These are phyloP conservation scores for Julus scanicus DNA, from an alignment of 2,888 invertebrate genomes.

Conservation along the genomic window DNA sequence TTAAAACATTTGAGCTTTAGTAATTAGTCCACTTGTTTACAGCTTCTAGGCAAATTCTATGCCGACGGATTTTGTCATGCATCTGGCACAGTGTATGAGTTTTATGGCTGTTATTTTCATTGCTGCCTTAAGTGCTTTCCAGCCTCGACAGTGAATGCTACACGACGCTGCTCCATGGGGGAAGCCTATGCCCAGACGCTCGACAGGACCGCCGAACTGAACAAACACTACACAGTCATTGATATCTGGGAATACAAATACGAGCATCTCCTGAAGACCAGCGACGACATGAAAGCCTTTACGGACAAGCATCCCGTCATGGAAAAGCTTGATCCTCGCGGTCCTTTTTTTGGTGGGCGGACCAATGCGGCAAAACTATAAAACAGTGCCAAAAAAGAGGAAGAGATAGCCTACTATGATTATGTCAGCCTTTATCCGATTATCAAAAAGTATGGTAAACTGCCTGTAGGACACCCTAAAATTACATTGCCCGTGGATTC, in stretches of 20 bases:
- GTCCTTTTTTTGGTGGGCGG: background rate
- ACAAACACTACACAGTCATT: too few relatives aligned
- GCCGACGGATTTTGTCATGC: background rate
- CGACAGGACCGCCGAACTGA: too few relatives aligned
- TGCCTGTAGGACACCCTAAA: background rate
- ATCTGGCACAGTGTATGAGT: constrained; percentile 58
- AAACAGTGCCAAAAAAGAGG: background rate
- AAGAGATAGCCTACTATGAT: background rate
- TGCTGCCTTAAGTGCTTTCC: constrained; percentile 59
- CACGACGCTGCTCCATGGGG: constrained; percentile 54
- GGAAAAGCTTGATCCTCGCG: background rate
- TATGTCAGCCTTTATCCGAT: background rate
- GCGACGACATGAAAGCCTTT: constrained; percentile 53
- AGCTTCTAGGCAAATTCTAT: background rate
- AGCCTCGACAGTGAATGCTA: background rate
- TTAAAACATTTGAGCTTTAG: background rate
- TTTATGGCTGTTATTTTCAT: constrained; percentile 60
- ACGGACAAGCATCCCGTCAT: background rate
- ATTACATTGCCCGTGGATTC: background rate
- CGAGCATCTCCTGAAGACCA: constrained; percentile 57
- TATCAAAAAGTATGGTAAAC: background rate
- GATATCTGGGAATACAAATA: constrained; percentile 61
- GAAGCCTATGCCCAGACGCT: constrained; percentile 53
- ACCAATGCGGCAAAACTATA: background rate
- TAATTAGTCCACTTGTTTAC: background rate